Percentiles rank a stretch among this genome's conserved stretches.
phyloP scores from a whole-genome alignment of 2,113 vertebrate species.

The Motacilla tschutschensis region DNA sequence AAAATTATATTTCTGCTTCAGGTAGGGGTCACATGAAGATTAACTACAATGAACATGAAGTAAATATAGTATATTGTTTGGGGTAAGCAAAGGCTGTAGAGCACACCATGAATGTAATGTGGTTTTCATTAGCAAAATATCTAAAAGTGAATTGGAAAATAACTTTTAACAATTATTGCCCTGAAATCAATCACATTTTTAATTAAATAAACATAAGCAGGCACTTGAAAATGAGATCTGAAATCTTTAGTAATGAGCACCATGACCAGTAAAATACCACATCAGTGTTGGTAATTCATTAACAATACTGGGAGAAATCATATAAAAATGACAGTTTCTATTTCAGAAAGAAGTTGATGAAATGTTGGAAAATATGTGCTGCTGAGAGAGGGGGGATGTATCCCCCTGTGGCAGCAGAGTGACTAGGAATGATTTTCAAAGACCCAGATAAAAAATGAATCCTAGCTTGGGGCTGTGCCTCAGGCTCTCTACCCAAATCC shows the following conservation, averaged over 20 bases:
- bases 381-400: neutral
- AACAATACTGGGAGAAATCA: conserved; percentile 45
- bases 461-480: neutral
- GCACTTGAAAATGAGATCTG: conserved; percentile 7
- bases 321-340: conserved; percentile 27
- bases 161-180: conserved; percentile 5
- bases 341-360: conserved; percentile 40
- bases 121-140: conserved; percentile 5
- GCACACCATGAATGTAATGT: neutral
- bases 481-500: neutral
- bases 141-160: conserved; percentile 40
- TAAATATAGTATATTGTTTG: neutral
- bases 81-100: neutral
- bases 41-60: neutral
- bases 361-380: neutral
- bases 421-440: neutral
- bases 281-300: conserved; percentile 32
- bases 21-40: neutral
- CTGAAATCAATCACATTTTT: conserved; percentile 34
- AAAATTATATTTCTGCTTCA: neutral
- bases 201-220: conserved; percentile 37
- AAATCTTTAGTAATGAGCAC: conserved; percentile 40
- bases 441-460: neutral
- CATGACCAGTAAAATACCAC: neutral
- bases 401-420: neutral